phyloP scores from a whole-genome alignment of 2,888 invertebrate species.

The Pollenia griseotomentosa region DNA sequence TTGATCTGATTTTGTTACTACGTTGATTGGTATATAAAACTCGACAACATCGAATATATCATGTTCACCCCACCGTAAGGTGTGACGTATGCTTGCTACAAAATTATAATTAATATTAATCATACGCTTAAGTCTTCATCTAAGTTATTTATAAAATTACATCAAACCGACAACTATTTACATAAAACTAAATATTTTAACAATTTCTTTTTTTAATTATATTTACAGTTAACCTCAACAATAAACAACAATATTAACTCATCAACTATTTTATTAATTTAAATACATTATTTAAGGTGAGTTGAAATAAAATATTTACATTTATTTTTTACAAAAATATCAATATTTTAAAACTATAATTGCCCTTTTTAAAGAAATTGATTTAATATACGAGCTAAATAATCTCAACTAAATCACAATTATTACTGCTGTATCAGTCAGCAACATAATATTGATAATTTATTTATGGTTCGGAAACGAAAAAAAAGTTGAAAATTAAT shows the following conservation, averaged over 20 bases:
- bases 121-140: not conserved
- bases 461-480: not conserved
- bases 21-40: too few relatives aligned
- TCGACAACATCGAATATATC: too few relatives aligned
- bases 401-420: constrained; percentile 5
- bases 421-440: not conserved
- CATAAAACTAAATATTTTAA: constrained; percentile 3
- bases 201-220: constrained; percentile 1
- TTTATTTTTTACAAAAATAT: not conserved
- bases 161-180: not conserved
- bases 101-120: constrained; percentile 21
- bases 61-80: not conserved
- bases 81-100: constrained; percentile 5
- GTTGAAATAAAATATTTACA: not conserved
- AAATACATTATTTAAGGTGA: constrained; percentile 42
- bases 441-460: not conserved
- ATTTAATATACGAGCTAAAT: not conserved
- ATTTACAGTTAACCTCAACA: constrained; percentile 48
- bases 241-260: constrained; percentile 35
- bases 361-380: not conserved
- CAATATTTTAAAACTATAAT: not conserved
- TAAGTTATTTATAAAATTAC: not conserved
- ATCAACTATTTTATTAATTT: constrained; percentile 23
- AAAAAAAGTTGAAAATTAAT: constrained; percentile 22
- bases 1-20: too few relatives aligned